Percentiles rank a stretch among this genome's conserved stretches.
Evolutionary conservation across 2,888 invertebrate genomes (phyloP).

Genomic region (Meghimatium bilineatum): DNA sequence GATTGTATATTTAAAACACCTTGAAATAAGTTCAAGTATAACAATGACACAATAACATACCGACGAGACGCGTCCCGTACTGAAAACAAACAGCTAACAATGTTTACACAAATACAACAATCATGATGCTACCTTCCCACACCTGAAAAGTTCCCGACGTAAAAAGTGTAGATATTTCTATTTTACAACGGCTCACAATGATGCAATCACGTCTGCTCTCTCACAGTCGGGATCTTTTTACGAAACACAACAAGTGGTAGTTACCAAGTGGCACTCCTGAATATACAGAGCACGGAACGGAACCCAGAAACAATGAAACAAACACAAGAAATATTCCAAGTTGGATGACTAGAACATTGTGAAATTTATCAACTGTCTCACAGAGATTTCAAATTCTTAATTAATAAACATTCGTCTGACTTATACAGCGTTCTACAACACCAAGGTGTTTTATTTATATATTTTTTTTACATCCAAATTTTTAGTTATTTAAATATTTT

Average conservation of each 20-base stretch:
- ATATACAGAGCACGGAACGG: neutral
- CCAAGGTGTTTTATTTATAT: neutral
- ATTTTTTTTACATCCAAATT: neutral
- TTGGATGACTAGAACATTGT: neutral
- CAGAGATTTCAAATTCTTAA: neutral
- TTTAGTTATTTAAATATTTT: neutral
- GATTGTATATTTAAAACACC: too few relatives aligned
- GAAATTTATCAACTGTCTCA: neutral
- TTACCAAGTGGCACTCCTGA: neutral
- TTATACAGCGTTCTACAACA: neutral
- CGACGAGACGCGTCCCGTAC: too few relatives aligned
- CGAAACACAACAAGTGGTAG: neutral
- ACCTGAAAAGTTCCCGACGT: neutral
- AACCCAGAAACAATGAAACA: neutral
- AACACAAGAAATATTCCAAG: neutral
- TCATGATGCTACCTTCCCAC: neutral
- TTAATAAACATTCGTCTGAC: neutral
- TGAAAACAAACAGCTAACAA: too few relatives aligned
- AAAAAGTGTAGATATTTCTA: neutral
- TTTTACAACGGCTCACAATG: neutral
- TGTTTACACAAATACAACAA: neutral
- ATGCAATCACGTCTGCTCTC: constrained; percentile 11
- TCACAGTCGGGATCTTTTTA: neutral
- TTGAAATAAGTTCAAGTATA: too few relatives aligned
- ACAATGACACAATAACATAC: too few relatives aligned